Conservation (phyloP, 2,113 vertebrate species). For the Cathartes aura region DNA sequence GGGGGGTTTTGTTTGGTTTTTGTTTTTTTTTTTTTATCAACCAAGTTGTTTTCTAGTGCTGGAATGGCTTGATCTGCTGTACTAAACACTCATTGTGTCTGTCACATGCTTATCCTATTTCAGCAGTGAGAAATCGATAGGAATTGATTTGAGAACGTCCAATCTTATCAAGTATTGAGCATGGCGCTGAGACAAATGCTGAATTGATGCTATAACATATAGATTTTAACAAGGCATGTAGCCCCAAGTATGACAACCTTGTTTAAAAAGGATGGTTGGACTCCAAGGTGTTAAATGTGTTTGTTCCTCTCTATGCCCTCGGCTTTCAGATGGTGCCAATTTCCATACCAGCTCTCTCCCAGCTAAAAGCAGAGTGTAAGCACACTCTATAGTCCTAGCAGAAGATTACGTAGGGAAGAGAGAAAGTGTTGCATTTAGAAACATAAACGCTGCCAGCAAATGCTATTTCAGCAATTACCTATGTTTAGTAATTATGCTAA, state of each 20-base stretch:
- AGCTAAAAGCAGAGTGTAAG: conserved; percentile 12
- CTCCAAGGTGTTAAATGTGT: conserved; percentile 23
- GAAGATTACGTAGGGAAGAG: conserved; percentile 16
- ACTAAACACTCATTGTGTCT: conserved; percentile 58
- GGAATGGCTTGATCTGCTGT: conserved; percentile 39
- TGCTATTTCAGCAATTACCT: conserved; percentile 81
- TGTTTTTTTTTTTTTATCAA: neutral
- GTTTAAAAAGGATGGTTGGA: neutral
- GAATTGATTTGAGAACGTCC: conserved; percentile 76
- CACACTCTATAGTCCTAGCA: conserved; percentile 30
- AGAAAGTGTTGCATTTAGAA: conserved; percentile 68
- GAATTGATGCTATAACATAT: conserved; percentile 34
- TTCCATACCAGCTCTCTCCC: neutral
- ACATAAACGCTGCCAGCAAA: conserved; percentile 70
- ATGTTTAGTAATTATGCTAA: conserved; percentile 84
- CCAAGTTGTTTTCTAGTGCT: neutral
- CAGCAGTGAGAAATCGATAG: conserved; percentile 72
- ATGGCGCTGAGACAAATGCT: conserved; percentile 28
- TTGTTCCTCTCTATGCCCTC: neutral
- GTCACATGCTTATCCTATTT: conserved; percentile 62
- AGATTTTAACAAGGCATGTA: conserved; percentile 45
- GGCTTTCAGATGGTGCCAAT: conserved; percentile 24
- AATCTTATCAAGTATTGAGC: conserved; percentile 69
- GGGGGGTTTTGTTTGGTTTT: neutral
- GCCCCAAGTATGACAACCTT: conserved; percentile 17